Base-by-base conservation (phyloP, 2,797 vertebrate genomes). In the Alcedo atthis region DNA sequence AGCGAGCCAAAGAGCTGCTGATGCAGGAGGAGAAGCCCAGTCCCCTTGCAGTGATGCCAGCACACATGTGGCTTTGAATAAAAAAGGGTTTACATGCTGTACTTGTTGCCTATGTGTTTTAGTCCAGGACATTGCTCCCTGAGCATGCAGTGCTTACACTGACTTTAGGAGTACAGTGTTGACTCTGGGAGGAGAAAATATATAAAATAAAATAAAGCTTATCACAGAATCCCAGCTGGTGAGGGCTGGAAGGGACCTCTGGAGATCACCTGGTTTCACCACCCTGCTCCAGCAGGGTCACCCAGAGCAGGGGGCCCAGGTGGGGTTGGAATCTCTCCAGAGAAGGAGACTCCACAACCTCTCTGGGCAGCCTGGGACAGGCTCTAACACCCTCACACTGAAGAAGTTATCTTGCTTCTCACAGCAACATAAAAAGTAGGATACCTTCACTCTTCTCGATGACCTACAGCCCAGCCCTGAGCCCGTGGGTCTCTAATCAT, bases 401-500 rank as follows among this genome's bases (percentile, higher is more conserved):
- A 22, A 22, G 28, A 45, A n/a, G 20, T 43, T 43, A 42, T 63
- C 40, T 42, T 43, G 40, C 59, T 42, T 62, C 28, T 43, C 37
- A 32, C 24, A 22, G 5, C 2, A 61, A 33, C 25, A 12, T 3
- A 33, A 49, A 70, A 74, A 40, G 3, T 0, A 28, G 26, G 26
- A 33, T 3, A 17, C 53, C 18, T 15, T 51, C 10, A 3, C 8
- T 26, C 11, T 54, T 30, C 10, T 40, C 14, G 14, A 2, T 45
- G 58, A 28, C 10, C 48, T 28, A 12, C 11, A 25, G 22, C 8
- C 20, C 28, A 74, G 8, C 10, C 21, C 9, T 43, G 57, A 51
- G 14, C 9, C 6, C 37, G 0, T 1, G 24, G 28, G 15, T 45
- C 42, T 10, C n/a, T 4, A 0, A 12, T 28, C 6, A 0, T 17